A percentile compares a stretch with the other conserved stretches of the same genome.
Evolutionary conservation across 2,797 vertebrate genomes (phyloP).

Genomic region (Myotis planiceps): DNA sequence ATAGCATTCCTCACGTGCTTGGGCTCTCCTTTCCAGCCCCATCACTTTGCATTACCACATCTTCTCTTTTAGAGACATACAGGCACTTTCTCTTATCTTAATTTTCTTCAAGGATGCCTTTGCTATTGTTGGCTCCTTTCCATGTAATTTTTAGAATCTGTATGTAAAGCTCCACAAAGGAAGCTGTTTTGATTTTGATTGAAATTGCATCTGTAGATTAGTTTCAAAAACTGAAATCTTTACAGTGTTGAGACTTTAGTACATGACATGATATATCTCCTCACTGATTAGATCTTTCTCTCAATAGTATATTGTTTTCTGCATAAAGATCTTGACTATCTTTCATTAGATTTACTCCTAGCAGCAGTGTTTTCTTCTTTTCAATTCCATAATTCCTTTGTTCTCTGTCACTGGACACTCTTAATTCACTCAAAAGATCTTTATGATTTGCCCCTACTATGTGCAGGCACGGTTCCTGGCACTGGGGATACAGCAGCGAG

Average conservation of each 20-base stretch:
- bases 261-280: background rate
- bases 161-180: background rate
- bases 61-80: background rate
- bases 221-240: background rate
- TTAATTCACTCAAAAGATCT: background rate
- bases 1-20: background rate
- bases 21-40: background rate
- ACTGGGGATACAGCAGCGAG: background rate
- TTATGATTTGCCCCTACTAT: background rate
- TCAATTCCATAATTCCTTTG: background rate
- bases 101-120: background rate
- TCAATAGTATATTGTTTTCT: background rate
- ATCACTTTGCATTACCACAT: background rate
- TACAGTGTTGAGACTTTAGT: background rate
- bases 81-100: background rate
- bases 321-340: background rate
- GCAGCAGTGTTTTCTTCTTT: background rate
- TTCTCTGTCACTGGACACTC: background rate
- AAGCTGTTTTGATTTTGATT: background rate
- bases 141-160: too few species aligned
- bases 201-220: background rate
- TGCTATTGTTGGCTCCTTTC: background rate
- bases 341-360: background rate
- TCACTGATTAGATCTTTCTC: background rate
- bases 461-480: background rate